These are phyloP conservation scores for Sylvia borin DNA, from an alignment of 2,797 vertebrate genomes.

Conservation along the genomic window DNA sequence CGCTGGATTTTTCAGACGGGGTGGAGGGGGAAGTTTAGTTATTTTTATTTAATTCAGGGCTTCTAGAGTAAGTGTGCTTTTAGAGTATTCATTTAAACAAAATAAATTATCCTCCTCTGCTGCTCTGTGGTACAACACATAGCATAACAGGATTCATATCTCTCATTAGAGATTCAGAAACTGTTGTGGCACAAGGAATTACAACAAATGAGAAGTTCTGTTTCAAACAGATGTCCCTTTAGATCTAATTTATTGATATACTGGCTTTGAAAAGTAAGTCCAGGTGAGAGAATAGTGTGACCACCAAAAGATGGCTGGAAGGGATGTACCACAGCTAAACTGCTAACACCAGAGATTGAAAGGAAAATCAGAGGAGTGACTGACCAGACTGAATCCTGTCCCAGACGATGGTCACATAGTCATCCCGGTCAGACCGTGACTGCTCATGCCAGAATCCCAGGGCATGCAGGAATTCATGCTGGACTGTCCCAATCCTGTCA, in stretches of 20 bases:
- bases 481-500: constrained; percentile 85
- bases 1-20: neutral
- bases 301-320: neutral
- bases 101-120: neutral
- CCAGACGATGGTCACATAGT: constrained; percentile 88
- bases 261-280: neutral
- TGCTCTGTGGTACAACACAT: neutral
- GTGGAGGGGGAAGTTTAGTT: rapidly evolving
- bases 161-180: neutral
- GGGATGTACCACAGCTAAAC: neutral
- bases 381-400: constrained; percentile 85
- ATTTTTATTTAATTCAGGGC: neutral
- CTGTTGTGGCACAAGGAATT: rapidly evolving
- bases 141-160: neutral
- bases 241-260: neutral
- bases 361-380: neutral
- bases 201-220: neutral
- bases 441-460: constrained; percentile 96
- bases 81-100: neutral
- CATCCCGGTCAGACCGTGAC: constrained; percentile 87
- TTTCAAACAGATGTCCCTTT: neutral
- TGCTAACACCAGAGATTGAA: neutral
- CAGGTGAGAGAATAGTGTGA: neutral
- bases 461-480: constrained; percentile 91
- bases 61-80: neutral